Evolutionary conservation across 64 coral and sea anemone genomes (phyloP).

Genomic region (Montipora efflorescens): DNA sequence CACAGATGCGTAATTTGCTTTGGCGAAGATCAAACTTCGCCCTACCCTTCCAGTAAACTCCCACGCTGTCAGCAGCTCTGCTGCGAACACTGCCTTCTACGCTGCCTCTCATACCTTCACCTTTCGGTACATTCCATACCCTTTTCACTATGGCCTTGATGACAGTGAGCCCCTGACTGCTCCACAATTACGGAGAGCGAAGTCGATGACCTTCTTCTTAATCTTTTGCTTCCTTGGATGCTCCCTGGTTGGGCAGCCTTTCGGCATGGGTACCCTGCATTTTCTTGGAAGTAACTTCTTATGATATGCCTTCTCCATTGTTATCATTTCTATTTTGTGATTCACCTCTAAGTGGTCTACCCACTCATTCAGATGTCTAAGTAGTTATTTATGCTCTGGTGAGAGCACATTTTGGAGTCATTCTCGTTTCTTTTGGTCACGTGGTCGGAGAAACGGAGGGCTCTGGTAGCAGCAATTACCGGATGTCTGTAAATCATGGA

Average conservation of each 20-base stretch:
- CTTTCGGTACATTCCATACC: neutral
- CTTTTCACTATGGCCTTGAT: neutral
- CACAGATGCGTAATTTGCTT: no score
- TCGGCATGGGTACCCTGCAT: neutral
- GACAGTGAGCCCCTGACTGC: neutral
- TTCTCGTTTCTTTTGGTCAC: no score
- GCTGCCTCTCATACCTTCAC: no score
- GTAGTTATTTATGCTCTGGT: conserved; percentile 10
- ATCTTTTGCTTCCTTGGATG: neutral
- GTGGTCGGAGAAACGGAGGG: no score
- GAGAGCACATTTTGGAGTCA: conserved; percentile 4
- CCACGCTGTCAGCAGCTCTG: no score
- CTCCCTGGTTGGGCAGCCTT: neutral
- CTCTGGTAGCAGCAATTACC: no score
- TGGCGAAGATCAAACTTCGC: no score
- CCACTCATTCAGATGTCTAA: neutral
- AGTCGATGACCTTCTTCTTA: neutral
- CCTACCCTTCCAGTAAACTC: no score
- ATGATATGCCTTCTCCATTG: neutral
- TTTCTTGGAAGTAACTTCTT: neutral
- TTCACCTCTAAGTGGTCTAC: conserved; percentile 3
- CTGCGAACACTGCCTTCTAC: no score
- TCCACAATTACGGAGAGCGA: neutral
- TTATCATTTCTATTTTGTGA: neutral
- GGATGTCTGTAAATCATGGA: no score